phyloP scores from a whole-genome alignment of 2,113 vertebrate genomes.

The Paradoxurus hermaphroditus region DNA sequence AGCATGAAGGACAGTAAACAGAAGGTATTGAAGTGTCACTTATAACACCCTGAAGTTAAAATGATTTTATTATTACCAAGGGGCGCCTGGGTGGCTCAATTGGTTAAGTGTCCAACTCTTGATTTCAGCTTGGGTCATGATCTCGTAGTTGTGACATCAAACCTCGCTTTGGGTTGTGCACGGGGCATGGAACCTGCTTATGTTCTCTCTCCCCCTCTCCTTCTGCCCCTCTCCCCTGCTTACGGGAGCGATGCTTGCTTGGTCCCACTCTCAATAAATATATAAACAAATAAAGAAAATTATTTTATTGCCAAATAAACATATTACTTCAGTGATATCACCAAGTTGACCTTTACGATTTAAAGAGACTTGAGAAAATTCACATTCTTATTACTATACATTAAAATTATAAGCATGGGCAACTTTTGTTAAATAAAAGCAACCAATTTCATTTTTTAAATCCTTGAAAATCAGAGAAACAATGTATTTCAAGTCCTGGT shows the following conservation, averaged over 20 bases:
- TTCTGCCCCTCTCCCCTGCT: no score
- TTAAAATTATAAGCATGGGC: neutral
- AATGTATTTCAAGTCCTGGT: neutral
- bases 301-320: neutral
- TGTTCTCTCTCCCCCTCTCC: no score
- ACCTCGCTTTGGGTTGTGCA: no score
- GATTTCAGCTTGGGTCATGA: no score
- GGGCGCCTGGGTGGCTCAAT: no score
- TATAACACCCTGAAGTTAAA: neutral
- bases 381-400: neutral
- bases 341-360: neutral
- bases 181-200: no score
- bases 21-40: neutral
- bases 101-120: no score
- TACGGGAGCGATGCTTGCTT: no score
- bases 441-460: conserved; percentile 17
- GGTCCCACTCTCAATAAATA: no score
- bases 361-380: conserved; percentile 1
- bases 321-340: neutral
- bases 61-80: neutral
- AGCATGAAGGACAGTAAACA: neutral
- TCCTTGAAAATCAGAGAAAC: neutral
- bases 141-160: no score
- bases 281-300: neutral
- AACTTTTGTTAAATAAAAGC: neutral